Evolutionary conservation across 2,113 vertebrate genomes (phyloP).

Genomic region (Steatornis caripensis): DNA sequence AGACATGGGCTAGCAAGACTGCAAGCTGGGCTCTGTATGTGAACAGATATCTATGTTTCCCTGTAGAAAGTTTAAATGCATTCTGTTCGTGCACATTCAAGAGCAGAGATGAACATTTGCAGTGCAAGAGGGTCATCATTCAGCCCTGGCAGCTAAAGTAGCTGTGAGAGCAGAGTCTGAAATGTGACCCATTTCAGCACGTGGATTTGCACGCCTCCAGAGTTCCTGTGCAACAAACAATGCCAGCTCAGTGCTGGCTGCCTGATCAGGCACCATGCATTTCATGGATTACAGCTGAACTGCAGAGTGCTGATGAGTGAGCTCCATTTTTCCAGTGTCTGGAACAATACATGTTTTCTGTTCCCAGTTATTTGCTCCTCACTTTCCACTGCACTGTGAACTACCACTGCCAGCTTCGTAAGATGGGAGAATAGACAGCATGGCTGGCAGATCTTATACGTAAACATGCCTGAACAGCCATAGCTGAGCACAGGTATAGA

Average conservation of each 20-base stretch:
- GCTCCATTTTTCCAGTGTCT: background rate
- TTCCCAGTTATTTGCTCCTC: background rate
- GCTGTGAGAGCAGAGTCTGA: background rate
- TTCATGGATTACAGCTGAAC: background rate
- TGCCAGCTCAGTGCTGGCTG: background rate
- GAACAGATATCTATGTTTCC: background rate
- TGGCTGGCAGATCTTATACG: background rate
- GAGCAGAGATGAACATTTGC: background rate
- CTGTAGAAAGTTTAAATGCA: background rate
- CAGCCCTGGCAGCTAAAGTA: background rate
- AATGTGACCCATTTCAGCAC: background rate
- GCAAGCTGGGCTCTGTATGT: background rate
- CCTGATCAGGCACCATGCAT: background rate
- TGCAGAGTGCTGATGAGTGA: background rate
- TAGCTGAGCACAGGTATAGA: background rate
- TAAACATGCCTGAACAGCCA: background rate
- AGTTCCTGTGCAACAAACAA: background rate
- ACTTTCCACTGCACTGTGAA: background rate
- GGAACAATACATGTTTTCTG: background rate
- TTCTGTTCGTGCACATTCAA: background rate
- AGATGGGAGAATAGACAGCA: background rate
- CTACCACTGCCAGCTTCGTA: background rate
- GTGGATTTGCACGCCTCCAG: background rate
- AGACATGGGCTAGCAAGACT: background rate
- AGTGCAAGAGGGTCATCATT: background rate